phyloP scores from a whole-genome alignment of 2,797 vertebrate species.

The Cottoperca gobio region DNA sequence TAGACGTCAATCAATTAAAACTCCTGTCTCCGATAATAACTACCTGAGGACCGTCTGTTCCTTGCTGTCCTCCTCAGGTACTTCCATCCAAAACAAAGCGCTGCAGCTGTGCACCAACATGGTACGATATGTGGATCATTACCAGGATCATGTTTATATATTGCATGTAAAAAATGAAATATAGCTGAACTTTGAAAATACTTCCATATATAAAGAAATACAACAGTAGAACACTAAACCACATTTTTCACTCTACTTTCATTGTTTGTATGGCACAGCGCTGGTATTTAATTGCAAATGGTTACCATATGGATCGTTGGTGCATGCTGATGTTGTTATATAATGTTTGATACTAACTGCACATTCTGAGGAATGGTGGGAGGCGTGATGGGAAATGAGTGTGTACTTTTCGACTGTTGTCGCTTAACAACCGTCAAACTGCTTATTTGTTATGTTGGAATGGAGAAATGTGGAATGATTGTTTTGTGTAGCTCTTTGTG shows the following conservation, averaged over 20 bases:
- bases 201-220: neutral
- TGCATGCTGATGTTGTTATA: neutral
- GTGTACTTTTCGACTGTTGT: neutral
- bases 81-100: neutral
- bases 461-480: neutral
- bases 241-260: neutral
- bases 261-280: neutral
- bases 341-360: neutral
- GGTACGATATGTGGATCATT: neutral
- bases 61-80: neutral
- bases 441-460: neutral
- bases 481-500: neutral
- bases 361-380: slow-evolving; percentile 24
- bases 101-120: neutral
- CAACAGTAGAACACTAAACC: neutral
- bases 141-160: neutral
- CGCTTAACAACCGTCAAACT: neutral
- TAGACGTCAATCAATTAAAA: neutral
- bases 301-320: neutral
- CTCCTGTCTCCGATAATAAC: neutral
- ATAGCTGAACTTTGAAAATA: neutral
- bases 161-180: neutral
- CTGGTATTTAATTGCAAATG: neutral
- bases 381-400: neutral
- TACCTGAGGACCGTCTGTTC: neutral